phyloP scores from a whole-genome alignment of 2,888 invertebrate genomes.

The Punctoribates punctum region DNA sequence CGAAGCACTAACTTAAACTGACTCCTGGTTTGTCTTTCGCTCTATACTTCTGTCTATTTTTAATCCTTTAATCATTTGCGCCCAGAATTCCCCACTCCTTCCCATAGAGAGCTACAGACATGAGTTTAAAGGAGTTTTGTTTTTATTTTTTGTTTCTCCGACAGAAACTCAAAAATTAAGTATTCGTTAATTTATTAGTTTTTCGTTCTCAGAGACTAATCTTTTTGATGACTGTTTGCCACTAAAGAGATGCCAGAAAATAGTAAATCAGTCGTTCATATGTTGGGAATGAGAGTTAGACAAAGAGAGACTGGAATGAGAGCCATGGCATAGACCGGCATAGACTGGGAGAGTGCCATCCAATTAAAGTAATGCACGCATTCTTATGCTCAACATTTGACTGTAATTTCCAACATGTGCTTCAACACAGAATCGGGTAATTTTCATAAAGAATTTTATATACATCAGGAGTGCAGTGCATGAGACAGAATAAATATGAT shows the following conservation, averaged over 20 bases:
- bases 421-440: slow-evolving; percentile 19
- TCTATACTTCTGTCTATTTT: not conserved
- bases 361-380: slow-evolving; percentile 24
- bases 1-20: not conserved
- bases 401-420: not conserved
- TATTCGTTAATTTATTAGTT: not conserved
- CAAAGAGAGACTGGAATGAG: not conserved
- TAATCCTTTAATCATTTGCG: slow-evolving; percentile 13
- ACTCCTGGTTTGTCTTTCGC: not conserved
- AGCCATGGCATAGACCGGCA: not conserved
- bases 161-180: not conserved
- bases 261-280: too few relatives aligned
- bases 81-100: not conserved
- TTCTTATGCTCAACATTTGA: not conserved
- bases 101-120: not conserved
- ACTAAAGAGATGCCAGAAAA: too few relatives aligned
- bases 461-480: not conserved
- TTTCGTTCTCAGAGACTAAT: not conserved
- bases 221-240: slow-evolving; percentile 9
- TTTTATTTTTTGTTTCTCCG: not conserved
- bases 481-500: not conserved
- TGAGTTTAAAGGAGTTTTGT: not conserved
- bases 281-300: not conserved
- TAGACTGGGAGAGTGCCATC: not conserved
- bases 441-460: slow-evolving; percentile 11